phyloP scores from a whole-genome alignment of 2,113 vertebrate species.

The Prunella fulvescens region DNA sequence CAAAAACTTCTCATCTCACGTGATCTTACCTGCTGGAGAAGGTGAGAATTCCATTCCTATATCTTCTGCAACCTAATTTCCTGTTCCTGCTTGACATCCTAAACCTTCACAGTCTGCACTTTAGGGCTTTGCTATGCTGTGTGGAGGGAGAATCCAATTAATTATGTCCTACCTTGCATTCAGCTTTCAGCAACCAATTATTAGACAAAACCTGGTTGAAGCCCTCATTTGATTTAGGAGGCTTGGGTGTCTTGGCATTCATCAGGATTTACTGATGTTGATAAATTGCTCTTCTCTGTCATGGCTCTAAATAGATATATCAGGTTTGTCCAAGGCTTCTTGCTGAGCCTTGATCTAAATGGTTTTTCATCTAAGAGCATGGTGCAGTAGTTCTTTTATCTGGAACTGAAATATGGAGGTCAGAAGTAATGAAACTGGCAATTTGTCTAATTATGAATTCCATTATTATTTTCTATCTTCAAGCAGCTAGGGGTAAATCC shows the following conservation, averaged over 20 bases:
- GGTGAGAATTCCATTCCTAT: neutral
- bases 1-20: neutral
- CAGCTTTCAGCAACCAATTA: slow-evolving; percentile 45
- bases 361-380: neutral
- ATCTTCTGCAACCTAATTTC: neutral
- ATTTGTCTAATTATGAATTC: slow-evolving; percentile 59
- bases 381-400: slow-evolving; percentile 13
- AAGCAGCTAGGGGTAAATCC: slow-evolving; percentile 28
- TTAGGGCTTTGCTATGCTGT: neutral
- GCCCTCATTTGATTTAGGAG: slow-evolving; percentile 46
- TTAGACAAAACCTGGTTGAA: slow-evolving; percentile 29
- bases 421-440: slow-evolving; percentile 18
- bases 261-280: slow-evolving; percentile 46
- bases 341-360: slow-evolving; percentile 7
- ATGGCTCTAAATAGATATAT: slow-evolving; percentile 30
- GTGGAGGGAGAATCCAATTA: slow-evolving; percentile 18
- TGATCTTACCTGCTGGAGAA: neutral
- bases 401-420: neutral
- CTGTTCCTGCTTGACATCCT: neutral
- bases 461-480: slow-evolving; percentile 55
- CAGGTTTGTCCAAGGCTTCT: slow-evolving; percentile 10
- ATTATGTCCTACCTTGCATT: neutral
- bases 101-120: neutral
- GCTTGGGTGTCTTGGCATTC: slow-evolving; percentile 29
- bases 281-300: slow-evolving; percentile 39